phyloP scores from a whole-genome alignment of 2,888 invertebrate species.

The Ennomos quercinarius region DNA sequence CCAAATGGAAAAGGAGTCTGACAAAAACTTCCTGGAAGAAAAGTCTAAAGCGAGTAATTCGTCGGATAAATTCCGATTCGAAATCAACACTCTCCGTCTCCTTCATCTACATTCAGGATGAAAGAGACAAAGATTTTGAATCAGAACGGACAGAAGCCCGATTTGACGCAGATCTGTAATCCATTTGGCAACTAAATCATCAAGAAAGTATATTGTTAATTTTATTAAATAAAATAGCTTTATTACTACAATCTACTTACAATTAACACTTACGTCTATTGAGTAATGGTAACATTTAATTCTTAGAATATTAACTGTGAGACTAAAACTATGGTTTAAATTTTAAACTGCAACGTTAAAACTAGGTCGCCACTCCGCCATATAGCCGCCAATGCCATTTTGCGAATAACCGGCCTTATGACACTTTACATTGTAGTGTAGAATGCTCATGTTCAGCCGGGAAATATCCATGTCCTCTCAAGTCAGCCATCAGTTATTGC shows the following conservation, averaged over 20 bases:
- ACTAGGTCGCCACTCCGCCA: constrained; percentile 37
- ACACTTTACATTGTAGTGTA: constrained; percentile 9
- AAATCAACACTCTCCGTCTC: too few relatives aligned
- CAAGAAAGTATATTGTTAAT: too few relatives aligned
- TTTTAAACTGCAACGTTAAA: constrained; percentile 26
- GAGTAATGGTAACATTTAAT: constrained; percentile 37
- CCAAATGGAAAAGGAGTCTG: too few relatives aligned
- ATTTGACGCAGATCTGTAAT: too few relatives aligned
- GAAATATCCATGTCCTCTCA: constrained; percentile 6
- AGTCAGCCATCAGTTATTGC: constrained; percentile 11
- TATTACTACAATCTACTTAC: constrained; percentile 13
- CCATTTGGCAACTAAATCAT: too few relatives aligned
- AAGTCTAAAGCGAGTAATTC: too few relatives aligned
- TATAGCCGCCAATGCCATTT: constrained; percentile 29
- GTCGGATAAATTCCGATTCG: too few relatives aligned
- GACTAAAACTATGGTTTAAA: constrained; percentile 16
- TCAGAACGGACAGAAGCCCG: too few relatives aligned
- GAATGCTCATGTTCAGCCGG: constrained; percentile 17
- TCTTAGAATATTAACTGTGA: constrained; percentile 8
- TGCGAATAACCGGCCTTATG: constrained; percentile 23
- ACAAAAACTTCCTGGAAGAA: too few relatives aligned
- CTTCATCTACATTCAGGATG: too few relatives aligned
- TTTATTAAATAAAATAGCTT: constrained; percentile 5
- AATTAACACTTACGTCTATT: constrained; percentile 25
- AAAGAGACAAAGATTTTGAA: too few relatives aligned